Base-by-base conservation (phyloP, 2,113 vertebrate species). In the Chloropsis hardwickii region DNA sequence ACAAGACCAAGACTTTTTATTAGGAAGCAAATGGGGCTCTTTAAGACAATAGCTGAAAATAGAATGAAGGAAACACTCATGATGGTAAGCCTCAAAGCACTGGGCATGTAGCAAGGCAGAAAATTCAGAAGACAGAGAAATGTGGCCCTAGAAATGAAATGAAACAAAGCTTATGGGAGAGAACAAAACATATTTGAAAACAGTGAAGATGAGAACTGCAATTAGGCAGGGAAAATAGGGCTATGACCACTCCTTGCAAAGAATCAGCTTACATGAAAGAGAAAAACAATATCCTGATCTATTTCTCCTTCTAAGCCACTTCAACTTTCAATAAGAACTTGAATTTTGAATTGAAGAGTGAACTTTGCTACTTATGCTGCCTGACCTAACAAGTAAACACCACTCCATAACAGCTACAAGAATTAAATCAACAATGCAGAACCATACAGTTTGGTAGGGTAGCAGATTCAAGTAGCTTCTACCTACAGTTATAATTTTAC, bases 11-110 rank as follows among this genome's bases (percentile, higher is more conserved):
- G 10, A 8, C 31, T 91, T 35, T 24, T 72, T 86, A 80, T 72
- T n/a, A 69, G 24, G 8, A 47, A 11, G 33, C 11, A 74, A 79
- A 79, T 0, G 0, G 8, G 47, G 11, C 3, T 69, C 25, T 81
- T 92, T 58, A 82, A 80, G 31, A 77, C 37, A 77, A 58, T 12
- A 84, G 13, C 11, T 84, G 40, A 57, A 84, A 78, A 73, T 4
- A 77, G 13, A 83, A 72, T 65, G 35, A 77, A 69, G 16, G 45
- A 72, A 86, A 57, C 6, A 29, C 2, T 45, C 8, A 11, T 57
- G 10, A 11, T 22, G 22, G 39, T 21, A 60, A 24, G 2, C 53
- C 10, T 79, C 39, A 79, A 74, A 88, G 57, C 10, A n/a, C 9
- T 40, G 25, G 19, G 28, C 12, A 45, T 12, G 3, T 29, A 69